phyloP scores from a whole-genome alignment of 1,140 invertebrate species.

The Panulirus ornatus region DNA sequence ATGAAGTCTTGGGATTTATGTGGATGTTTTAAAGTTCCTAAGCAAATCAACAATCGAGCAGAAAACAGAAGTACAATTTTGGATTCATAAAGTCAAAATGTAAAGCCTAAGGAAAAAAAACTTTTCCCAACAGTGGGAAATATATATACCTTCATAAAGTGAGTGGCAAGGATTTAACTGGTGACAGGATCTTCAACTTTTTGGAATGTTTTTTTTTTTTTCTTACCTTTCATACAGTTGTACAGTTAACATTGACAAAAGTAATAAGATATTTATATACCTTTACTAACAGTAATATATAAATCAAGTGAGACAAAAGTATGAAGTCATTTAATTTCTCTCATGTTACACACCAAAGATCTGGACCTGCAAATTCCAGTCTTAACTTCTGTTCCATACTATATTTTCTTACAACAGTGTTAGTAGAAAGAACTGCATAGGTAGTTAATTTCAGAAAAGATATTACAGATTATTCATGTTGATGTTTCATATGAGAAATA shows the following conservation, averaged over 20 bases:
- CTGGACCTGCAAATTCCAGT: not conserved
- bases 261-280: not conserved
- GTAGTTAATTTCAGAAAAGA: not conserved
- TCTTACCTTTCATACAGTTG: not conserved
- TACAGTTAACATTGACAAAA: not conserved
- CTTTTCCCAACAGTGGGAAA: too few relatives aligned
- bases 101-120: too few relatives aligned
- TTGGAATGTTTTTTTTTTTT: not conserved
- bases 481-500: not conserved
- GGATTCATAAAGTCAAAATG: too few relatives aligned
- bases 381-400: not conserved
- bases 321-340: not conserved
- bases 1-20: too few relatives aligned
- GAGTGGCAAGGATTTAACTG: too few relatives aligned
- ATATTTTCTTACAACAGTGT: not conserved
- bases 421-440: not conserved
- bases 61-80: too few relatives aligned
- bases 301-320: not conserved
- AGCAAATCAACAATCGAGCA: too few relatives aligned
- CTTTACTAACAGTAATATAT: not conserved
- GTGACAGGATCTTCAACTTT: not conserved
- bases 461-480: not conserved
- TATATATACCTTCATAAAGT: too few relatives aligned
- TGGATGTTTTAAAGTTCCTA: too few relatives aligned
- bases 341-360: constrained; percentile 8